These are phyloP conservation scores for Caenorhabditis panamensis DNA, from an alignment of 2,888 invertebrate species.

Conservation along the genomic window DNA sequence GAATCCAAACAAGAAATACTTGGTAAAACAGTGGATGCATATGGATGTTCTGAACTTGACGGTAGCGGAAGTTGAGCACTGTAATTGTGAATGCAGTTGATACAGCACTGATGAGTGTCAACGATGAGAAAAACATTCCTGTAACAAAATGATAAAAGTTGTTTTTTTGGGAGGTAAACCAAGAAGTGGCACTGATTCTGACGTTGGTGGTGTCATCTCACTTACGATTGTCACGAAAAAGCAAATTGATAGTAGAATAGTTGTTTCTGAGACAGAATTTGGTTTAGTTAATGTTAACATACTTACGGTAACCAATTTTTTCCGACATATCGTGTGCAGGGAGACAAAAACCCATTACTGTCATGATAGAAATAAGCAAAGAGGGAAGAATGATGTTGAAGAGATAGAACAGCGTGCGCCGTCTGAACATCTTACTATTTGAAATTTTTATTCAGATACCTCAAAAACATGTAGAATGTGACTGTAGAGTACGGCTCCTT, in stretches of 20 bases:
- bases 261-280: constrained; percentile 64
- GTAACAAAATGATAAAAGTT: constrained; percentile 16
- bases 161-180: constrained; percentile 45
- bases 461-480: constrained; percentile 71
- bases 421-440: constrained; percentile 60
- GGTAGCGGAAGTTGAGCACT: constrained; percentile 74
- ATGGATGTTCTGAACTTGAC: constrained; percentile 72
- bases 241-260: constrained; percentile 89
- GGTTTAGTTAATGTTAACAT: neutral
- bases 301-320: constrained; percentile 76
- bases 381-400: constrained; percentile 75
- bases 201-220: constrained; percentile 97
- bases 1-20: constrained; percentile 75
- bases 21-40: constrained; percentile 72
- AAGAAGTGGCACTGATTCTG: constrained; percentile 83
- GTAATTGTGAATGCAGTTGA: constrained; percentile 77
- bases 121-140: constrained; percentile 76
- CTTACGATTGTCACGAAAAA: constrained; percentile 97
- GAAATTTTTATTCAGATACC: constrained; percentile 32
- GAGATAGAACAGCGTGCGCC: constrained; percentile 73
- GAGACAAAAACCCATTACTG: constrained; percentile 77
- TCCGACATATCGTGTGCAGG: constrained; percentile 78
- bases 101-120: constrained; percentile 73
- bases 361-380: constrained; percentile 78
- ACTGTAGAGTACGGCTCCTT: constrained; percentile 86